These are phyloP conservation scores for Fopius arisanus DNA, from an alignment of 1,140 invertebrate genomes.

Conservation along the genomic window DNA sequence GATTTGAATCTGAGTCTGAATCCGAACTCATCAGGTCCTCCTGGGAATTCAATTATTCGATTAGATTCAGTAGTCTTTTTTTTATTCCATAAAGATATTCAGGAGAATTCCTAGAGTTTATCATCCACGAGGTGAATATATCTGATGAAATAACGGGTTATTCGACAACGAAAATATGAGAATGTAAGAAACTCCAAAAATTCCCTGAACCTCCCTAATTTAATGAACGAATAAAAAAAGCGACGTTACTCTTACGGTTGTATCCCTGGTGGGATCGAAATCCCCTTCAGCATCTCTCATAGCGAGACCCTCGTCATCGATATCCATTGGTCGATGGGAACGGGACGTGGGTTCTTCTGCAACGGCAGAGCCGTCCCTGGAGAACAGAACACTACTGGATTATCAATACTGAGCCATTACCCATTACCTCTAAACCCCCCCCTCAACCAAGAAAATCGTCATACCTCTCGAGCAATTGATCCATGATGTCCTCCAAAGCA, in stretches of 20 bases:
- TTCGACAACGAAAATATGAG: too few species aligned
- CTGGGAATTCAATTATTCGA: constrained; percentile 44
- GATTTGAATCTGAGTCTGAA: constrained; percentile 64
- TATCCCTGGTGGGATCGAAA: constrained; percentile 60
- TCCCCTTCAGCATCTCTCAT: constrained; percentile 57
- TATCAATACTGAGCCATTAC: constrained; percentile 55
- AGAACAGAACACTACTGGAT: constrained; percentile 63
- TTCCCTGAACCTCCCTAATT: too few species aligned
- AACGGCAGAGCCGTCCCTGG: constrained; percentile 59
- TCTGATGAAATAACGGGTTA: too few species aligned
- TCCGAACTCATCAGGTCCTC: constrained; percentile 69
- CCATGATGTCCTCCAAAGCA: constrained; percentile 75
- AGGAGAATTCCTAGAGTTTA: not conserved
- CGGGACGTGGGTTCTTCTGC: constrained; percentile 57
- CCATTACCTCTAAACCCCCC: too few species aligned
- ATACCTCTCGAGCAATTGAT: constrained; percentile 72
- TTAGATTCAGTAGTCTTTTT: not conserved
- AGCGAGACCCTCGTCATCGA: constrained; percentile 60
- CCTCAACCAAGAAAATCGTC: too few species aligned
- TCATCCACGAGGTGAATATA: too few species aligned
- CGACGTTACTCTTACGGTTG: constrained; percentile 58
- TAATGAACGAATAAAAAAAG: not conserved
- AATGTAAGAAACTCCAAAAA: constrained; percentile 25
- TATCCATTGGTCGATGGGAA: constrained; percentile 62
- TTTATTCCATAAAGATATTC: not conserved